Evolutionary conservation across 2,888 invertebrate species (phyloP).

Genomic region (Netelia melanura): DNA sequence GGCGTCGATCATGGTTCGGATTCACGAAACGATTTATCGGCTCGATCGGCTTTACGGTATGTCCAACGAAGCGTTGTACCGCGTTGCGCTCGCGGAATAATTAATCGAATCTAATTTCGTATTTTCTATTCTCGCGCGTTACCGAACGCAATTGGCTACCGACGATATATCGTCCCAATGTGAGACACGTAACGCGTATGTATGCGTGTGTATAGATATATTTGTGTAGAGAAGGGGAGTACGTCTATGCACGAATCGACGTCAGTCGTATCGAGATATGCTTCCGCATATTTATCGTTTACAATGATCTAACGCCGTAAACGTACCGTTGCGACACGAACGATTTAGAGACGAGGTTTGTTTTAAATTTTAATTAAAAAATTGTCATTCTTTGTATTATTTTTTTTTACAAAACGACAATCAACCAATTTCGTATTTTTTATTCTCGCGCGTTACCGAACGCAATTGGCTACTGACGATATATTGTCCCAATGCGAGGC

Average conservation of each 20-base stretch:
- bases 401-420: not conserved
- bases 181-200: conserved; percentile 32
- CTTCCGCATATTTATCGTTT: conserved; percentile 45
- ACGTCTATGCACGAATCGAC: conserved; percentile 21
- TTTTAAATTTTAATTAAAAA: no score
- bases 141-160: conserved; percentile 17
- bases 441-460: conserved; percentile 49
- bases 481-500: conserved; percentile 50
- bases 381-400: not conserved
- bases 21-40: conserved; percentile 45
- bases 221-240: not conserved
- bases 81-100: conserved; percentile 60
- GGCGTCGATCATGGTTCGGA: conserved; percentile 21
- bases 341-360: no score
- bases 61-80: conserved; percentile 38
- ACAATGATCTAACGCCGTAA: conserved; percentile 31
- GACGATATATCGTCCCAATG: conserved; percentile 48
- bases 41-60: conserved; percentile 57
- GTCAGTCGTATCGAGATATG: conserved; percentile 37
- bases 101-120: conserved; percentile 65
- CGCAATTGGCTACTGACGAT: conserved; percentile 21
- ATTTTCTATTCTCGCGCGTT: conserved; percentile 58
- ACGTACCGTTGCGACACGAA: not conserved
- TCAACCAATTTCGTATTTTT: conserved; percentile 54
- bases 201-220: conserved; percentile 26